Conservation (phyloP, 2,888 invertebrate genomes). For the Torymus auratus region DNA sequence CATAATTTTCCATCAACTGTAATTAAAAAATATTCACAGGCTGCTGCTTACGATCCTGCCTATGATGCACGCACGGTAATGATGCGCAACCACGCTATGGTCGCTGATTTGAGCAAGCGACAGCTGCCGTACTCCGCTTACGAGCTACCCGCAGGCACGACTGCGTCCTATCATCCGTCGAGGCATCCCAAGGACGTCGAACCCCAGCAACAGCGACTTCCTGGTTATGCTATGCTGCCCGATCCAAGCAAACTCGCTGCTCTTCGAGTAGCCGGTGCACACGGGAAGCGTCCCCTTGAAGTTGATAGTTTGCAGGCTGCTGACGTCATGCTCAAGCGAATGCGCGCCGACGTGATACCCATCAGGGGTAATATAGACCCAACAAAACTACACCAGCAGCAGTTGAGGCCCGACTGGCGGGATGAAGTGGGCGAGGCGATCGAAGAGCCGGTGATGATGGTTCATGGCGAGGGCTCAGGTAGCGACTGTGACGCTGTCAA, state of each 20-base stretch:
- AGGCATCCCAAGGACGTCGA: slow-evolving; percentile 34
- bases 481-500: slow-evolving; percentile 81
- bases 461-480: slow-evolving; percentile 85
- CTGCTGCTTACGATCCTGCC: slow-evolving; percentile 51
- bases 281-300: slow-evolving; percentile 69
- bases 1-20: background rate
- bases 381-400: slow-evolving; percentile 57
- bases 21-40: background rate
- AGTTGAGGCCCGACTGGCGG: slow-evolving; percentile 67
- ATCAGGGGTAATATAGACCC: slow-evolving; percentile 67
- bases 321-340: slow-evolving; percentile 69
- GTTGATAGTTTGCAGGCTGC: slow-evolving; percentile 55
- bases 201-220: slow-evolving; percentile 63
- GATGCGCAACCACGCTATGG: slow-evolving; percentile 72
- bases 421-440: slow-evolving; percentile 82
- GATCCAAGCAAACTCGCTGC: slow-evolving; percentile 73
- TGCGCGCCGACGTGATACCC: slow-evolving; percentile 69
- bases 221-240: slow-evolving; percentile 72
- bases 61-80: slow-evolving; percentile 71
- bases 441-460: slow-evolving; percentile 85
- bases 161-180: slow-evolving; percentile 66
- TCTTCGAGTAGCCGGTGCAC: slow-evolving; percentile 66
- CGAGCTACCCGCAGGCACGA: slow-evolving; percentile 64
- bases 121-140: slow-evolving; percentile 70
- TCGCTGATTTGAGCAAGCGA: slow-evolving; percentile 73